Conservation (phyloP, 1,140 invertebrate species). For the Drosophila lowei region DNA sequence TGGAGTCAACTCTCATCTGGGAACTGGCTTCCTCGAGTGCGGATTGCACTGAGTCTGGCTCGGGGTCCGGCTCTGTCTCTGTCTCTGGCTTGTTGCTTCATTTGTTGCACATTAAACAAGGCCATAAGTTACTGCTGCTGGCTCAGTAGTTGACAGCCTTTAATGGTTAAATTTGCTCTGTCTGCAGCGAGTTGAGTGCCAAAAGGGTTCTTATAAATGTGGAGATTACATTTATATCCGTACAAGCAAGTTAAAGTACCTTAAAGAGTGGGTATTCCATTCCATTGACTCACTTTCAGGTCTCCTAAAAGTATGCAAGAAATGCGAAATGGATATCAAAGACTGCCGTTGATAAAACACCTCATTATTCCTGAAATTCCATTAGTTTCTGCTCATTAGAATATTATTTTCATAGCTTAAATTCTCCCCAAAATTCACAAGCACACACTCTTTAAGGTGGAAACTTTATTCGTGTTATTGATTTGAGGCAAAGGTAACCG, state of each 20-base stretch:
- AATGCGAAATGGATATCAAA: not conserved
- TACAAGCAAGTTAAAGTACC: too few species aligned
- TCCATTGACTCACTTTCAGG: not conserved
- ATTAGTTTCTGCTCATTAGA: not conserved
- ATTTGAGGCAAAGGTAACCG: slow-evolving; percentile 53
- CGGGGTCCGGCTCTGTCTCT: not conserved
- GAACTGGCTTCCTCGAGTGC: not conserved
- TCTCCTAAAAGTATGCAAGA: slow-evolving; percentile 5
- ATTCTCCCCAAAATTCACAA: not conserved
- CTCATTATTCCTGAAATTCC: too few species aligned
- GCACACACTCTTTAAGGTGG: slow-evolving; percentile 24
- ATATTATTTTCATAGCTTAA: not conserved
- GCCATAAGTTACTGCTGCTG: slow-evolving; percentile 53
- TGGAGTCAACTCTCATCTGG: slow-evolving; percentile 24
- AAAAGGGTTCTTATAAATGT: too few species aligned
- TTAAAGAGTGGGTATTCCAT: not conserved
- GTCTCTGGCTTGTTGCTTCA: slow-evolving; percentile 65
- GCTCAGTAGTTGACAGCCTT: slow-evolving; percentile 42
- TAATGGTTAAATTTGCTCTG: slow-evolving; percentile 16
- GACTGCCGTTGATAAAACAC: too few species aligned
- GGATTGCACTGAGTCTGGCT: too few species aligned
- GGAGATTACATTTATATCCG: too few species aligned
- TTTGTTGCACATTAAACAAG: slow-evolving; percentile 70
- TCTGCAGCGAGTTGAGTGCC: too few species aligned
- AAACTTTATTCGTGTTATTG: slow-evolving; percentile 50